Evolutionary conservation across 2,113 vertebrate genomes (phyloP), one percentile per base, ranked within the genome.

Genomic region (Promerops cafer): DNA sequence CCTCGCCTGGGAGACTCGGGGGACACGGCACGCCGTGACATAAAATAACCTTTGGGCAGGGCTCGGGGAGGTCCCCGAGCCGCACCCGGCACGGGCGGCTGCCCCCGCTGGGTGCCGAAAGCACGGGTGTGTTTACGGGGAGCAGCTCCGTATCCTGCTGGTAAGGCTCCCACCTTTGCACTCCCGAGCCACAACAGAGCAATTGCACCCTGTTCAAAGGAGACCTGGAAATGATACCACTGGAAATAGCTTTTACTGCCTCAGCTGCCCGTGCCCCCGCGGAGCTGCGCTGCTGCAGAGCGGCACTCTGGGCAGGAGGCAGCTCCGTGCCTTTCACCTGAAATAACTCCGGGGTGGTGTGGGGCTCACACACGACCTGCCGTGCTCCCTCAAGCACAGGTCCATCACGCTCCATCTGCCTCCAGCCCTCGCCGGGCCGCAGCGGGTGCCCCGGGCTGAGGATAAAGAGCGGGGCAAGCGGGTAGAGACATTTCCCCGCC

Each of bases 1-100:
- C 18, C 70, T 57, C 7, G 3, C 26, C 35, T 0, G 2, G 7
- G 37, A 75, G 15, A 19, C 3, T 0, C 2, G 0, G 64, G 66
- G 59, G 18, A 21, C 42, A 1, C 3, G 24, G 40, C 65, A 7
- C 0, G 0, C 28, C 0, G 2, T 42, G 92, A 42, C 5, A 60
- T 1, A 1, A 4, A 13, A 11, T 45, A 63, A 85, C 87, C 89
- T 85, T 77, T 60, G 93, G n/a, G 31, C 90, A 57, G 63, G 33
- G 4, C 44, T 11, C 37, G 80, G 47, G 2, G 2, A 1, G 6
- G 28, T 49, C 16, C 21, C 81, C 22, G 65, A 37, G 59, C 84
- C 27, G 24, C 91, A 2, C 89, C 72, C 7, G 0, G 23, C 11
- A 0, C 16, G 56, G 77, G 42, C 5, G 8, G 13, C n/a, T 65